phyloP scores from a whole-genome alignment of 2,888 invertebrate genomes.

The Dichetophora obliterata region DNA sequence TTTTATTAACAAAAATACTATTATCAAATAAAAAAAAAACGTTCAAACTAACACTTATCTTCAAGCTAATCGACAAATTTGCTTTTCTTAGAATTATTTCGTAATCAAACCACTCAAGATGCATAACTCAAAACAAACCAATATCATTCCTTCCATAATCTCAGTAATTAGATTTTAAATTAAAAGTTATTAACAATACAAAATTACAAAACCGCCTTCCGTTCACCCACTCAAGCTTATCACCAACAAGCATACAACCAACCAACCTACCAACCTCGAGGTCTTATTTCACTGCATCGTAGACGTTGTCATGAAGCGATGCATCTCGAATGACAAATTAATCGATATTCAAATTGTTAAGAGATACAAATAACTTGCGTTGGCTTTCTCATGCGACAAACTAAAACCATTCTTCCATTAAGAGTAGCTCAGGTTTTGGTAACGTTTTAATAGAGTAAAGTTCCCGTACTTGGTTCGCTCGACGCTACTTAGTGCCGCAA shows the following conservation, averaged over 20 bases:
- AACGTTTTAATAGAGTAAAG: not conserved
- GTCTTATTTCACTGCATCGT: not conserved
- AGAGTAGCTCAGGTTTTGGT: not conserved
- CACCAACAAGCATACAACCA: not conserved
- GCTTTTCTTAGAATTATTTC: no score
- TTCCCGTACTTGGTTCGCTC: not conserved
- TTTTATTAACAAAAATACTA: no score
- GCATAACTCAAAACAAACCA: no score
- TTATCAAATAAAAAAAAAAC: no score
- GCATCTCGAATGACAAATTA: not conserved
- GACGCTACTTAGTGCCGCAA: slow-evolving; percentile 7
- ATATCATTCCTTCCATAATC: no score
- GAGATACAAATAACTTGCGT: not conserved
- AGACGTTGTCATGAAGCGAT: no score
- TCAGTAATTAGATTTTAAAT: no score
- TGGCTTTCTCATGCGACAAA: slow-evolving; percentile 15
- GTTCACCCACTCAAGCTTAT: not conserved
- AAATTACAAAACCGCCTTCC: not conserved
- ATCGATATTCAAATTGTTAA: slow-evolving; percentile 12
- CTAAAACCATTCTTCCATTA: slow-evolving; percentile 28
- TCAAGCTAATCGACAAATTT: no score
- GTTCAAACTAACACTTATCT: no score
- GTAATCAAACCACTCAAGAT: no score
- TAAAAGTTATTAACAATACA: no score
- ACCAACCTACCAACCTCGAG: not conserved